Base-by-base conservation (phyloP, 2,888 invertebrate species). In the Vanessa cardui region DNA sequence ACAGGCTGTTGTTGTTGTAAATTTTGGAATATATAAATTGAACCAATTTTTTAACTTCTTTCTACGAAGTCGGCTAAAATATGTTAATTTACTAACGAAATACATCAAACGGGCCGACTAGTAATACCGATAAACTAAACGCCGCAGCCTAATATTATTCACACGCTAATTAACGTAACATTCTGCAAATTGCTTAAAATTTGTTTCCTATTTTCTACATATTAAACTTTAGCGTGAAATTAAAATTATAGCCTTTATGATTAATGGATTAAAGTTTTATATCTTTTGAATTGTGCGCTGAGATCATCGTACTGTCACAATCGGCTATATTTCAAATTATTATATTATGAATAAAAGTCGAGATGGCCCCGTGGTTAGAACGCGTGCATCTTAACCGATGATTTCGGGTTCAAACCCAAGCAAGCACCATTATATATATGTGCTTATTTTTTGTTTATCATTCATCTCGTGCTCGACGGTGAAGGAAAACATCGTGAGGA, bases 271-370 rank as follows among this genome's bases (percentile, higher is more conserved):
- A 62, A n/a, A 6, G 54, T 15, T 26, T 18, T 54, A 44, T 63
- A 47, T 63, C 2, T 20, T 7, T 20, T 54, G 18, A 44, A 21
- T 31, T 39, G n/a, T 45, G 4, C 20, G n/a, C 31, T 18, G 39
- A 52, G 68, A 66, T 72, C 70, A 62, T 60, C 68, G 72, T 26
- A 62, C 72, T 61, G 46, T 50, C 31, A 31, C 59, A 66, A 60
- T 63, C 50, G 63, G 58, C 59, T 65, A 59, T 72, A 68, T 70
- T 69, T 70, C 64, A 64, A 68, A 47, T 68, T 60, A 63, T 63
- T 66, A 46, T 62, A 46, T 62, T 62, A 67, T 61, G 56, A 58
- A 58, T 64, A n/a, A n/a, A n/a, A n/a, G n/a, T n/a, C n/a, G n/a
- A n/a, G n/a, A n/a, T n/a, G n/a, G n/a, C n/a, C n/a, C n/a, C n/a